phyloP scores from a whole-genome alignment of 2,888 invertebrate species.

The Autographa gamma region DNA sequence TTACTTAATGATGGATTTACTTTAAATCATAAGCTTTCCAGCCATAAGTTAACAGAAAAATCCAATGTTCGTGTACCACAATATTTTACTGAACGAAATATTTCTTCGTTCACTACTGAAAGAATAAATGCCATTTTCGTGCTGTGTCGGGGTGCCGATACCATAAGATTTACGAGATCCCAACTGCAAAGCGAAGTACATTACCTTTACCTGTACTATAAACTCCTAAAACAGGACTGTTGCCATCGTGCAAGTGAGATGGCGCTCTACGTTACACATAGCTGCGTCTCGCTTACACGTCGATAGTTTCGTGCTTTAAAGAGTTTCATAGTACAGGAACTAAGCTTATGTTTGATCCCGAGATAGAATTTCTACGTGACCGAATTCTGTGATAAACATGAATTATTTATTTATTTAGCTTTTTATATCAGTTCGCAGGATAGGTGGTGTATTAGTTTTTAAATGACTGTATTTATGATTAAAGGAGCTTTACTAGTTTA shows the following conservation, averaged over 20 bases:
- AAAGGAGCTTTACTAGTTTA: no score
- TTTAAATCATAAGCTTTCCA: no score
- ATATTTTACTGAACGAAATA: no score
- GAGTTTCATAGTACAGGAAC: not conserved
- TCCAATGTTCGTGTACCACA: not conserved
- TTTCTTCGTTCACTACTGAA: conserved; percentile 14
- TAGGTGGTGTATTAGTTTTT: not conserved
- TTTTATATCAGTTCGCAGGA: not conserved
- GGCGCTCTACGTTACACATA: not conserved
- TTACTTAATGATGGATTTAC: no score
- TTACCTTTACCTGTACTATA: conserved; percentile 15
- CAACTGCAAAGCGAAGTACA: conserved; percentile 42
- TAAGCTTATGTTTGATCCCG: conserved; percentile 15
- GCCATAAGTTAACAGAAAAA: no score
- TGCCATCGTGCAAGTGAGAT: not conserved
- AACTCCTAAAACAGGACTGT: not conserved
- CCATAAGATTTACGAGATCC: conserved; percentile 50
- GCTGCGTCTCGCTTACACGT: not conserved
- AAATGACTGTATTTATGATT: no score
- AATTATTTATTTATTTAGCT: not conserved
- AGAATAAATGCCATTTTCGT: conserved; percentile 28
- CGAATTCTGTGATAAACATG: conserved; percentile 24
- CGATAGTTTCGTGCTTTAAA: not conserved
- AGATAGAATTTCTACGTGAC: conserved; percentile 51
- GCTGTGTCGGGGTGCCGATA: conserved; percentile 38